Evolutionary conservation across 2,797 vertebrate genomes (phyloP).

Genomic region (Urocyon cinereoargenteus): DNA sequence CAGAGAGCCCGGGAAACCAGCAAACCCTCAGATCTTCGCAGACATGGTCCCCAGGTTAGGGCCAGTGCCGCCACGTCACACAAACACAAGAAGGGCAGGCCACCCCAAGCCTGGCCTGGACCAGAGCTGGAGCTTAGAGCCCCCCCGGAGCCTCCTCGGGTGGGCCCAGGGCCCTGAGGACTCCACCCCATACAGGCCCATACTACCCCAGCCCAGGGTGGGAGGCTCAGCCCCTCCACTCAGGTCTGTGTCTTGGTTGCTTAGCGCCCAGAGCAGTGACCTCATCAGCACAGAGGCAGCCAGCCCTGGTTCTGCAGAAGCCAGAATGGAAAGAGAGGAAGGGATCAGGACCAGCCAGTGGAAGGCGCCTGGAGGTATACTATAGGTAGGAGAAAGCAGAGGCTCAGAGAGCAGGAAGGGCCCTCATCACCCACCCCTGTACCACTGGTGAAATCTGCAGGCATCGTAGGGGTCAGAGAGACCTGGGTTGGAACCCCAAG

Average conservation of each 20-base stretch:
- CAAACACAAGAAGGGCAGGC: neutral
- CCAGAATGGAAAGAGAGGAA: neutral
- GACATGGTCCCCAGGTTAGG: accelerated
- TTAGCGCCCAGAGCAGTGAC: neutral
- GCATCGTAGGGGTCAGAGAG: neutral
- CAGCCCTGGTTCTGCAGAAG: neutral
- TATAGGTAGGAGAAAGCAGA: neutral
- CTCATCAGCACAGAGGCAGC: neutral
- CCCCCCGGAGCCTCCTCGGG: neutral
- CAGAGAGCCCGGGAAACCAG: neutral
- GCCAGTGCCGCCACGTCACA: accelerated
- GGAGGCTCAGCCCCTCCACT: neutral
- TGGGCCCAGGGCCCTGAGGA: neutral
- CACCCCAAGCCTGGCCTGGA: neutral
- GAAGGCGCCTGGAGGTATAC: neutral
- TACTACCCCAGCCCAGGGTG: accelerated
- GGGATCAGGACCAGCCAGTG: accelerated
- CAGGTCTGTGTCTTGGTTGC: neutral
- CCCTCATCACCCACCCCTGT: neutral
- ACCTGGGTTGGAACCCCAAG: accelerated
- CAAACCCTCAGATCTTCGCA: neutral
- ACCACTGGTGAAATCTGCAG: accelerated
- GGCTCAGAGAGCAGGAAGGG: neutral
- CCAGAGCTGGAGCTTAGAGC: neutral
- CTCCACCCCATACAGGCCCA: neutral